Evolutionary conservation across 2,888 invertebrate species (phyloP), one percentile per base, ranked within the genome.

Genomic region (Neoitamus cyanurus): DNA sequence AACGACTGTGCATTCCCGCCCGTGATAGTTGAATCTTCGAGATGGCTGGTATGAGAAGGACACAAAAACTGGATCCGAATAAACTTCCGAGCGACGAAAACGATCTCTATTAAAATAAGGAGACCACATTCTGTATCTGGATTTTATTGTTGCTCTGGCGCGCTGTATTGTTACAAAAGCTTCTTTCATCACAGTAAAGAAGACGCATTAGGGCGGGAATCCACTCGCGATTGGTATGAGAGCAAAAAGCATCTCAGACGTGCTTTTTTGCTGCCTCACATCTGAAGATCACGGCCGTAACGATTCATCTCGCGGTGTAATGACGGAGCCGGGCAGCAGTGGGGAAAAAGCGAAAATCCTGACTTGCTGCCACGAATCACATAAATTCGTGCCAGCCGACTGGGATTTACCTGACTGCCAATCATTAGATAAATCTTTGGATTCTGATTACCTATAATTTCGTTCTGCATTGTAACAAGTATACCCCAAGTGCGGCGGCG

Each of bases 341-440:
- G 58, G 25, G 25, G 58, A 25, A 58, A 58, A 58, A 58, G 58
- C 58, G 20, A 58, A 48, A 58, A 58, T 58, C 58, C 58, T 58
- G 58, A 58, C 58, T 58, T 25, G 25, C 58, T 58, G 58, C 58
- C 58, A 58, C 58, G 20, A 48, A 58, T 58, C 58, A 58, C 58
- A 58, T 25, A 58, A 25, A 58, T 58, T 58, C 58, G 58, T 58
- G 58, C 58, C 58, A 20, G 58, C 58, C 25, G 58, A 3, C 58
- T 20, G 58, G 58, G 58, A 58, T 58, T 58, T 58, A 58, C 58
- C 20, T 58, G 58, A 20, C 58, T 58, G 58, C 58, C 58, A 58
- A 58, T 58, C 58, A 58, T 58, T 58, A 58, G 58, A 58, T 58
- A 58, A 58, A 58, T 58, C 58, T 58, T 58, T 58, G 58, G 25